Base-by-base conservation (phyloP, 2,113 vertebrate species). In the Gallinago undulata region DNA sequence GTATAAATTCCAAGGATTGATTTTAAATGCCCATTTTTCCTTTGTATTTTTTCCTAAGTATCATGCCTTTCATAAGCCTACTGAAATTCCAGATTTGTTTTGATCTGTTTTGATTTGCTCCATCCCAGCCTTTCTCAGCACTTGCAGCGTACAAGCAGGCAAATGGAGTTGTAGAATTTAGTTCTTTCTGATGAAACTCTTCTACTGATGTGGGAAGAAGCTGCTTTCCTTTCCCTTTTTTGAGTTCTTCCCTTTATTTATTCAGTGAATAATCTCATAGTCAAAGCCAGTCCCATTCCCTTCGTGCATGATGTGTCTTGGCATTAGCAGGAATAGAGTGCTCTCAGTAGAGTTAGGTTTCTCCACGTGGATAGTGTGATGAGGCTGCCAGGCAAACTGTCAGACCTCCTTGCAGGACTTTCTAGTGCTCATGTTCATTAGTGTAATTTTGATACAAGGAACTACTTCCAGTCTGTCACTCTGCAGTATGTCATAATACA, bases 331-430 rank as follows among this genome's bases (percentile, higher is more conserved):
- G 33, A 51, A n/a, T 33, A 37, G 39, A 43, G 13, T 23, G 22
- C 48, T 33, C 37, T 33, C 50, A 39, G 27, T 13, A 62, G 60
- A 59, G 23, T 24, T 70, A n/a, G 15, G 8, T 41, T 39, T 69
- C 62, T 70, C 41, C 41, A 7, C 0, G 1, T 8, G 39, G 31
- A 25, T 25, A n/a, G 10, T 1, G 21, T 48, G 47, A 2, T 59
- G 27, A 45, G 50, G 13, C 37, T 63, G 39, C 35, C 41, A 64
- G 41, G 30, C 13, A 70, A 79, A 67, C 30, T 64, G 31, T 62
- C 21, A 59, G 47, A 41, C 22, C 60, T 27, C 17, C 51, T 56
- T 55, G 45, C 16, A 79, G 28, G 63, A 72, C 35, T 92, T 87
- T 9, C 10, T 55, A 17, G 41, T 48, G 16, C 59, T 83, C 22